Conservation (phyloP, 2,797 vertebrate genomes). For the Sorex maritimensis region DNA sequence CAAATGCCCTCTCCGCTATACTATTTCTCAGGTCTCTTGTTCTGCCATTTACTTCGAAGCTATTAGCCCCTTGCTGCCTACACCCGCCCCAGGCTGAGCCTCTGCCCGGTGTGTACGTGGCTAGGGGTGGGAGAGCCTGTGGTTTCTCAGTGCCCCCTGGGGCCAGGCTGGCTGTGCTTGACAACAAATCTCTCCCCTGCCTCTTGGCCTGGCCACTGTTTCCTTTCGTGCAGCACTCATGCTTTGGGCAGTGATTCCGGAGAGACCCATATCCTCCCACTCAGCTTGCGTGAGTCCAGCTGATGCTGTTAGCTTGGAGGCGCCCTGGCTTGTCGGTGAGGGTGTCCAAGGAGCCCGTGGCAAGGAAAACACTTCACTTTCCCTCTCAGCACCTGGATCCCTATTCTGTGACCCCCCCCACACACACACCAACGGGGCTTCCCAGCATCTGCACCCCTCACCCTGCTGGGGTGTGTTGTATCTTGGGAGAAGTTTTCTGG, state of each 20-base stretch:
- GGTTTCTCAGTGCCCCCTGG: neutral
- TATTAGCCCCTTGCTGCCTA: neutral
- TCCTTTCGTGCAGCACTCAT: constrained; percentile 71
- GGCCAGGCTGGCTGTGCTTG: too few relatives aligned
- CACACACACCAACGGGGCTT: neutral
- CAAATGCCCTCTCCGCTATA: too few relatives aligned
- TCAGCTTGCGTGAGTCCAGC: constrained; percentile 57
- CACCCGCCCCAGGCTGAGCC: neutral
- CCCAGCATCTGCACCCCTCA: neutral
- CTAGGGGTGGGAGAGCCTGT: too few relatives aligned
- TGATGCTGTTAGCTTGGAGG: constrained; percentile 26
- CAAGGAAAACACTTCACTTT: neutral
- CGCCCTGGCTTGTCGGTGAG: neutral
- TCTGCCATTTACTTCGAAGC: too few relatives aligned
- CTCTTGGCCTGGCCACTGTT: neutral
- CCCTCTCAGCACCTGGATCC: neutral
- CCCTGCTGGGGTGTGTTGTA: neutral
- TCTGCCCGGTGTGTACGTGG: too few relatives aligned
- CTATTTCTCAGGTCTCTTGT: too few relatives aligned
- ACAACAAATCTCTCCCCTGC: constrained; percentile 43
- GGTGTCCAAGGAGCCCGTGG: neutral
- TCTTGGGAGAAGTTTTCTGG: constrained; percentile 28
- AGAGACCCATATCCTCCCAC: constrained; percentile 14
- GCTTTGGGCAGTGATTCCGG: constrained; percentile 55
- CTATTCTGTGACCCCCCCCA: neutral